phyloP scores from a whole-genome alignment of 2,888 invertebrate species.

The Crepidodera aurea region DNA sequence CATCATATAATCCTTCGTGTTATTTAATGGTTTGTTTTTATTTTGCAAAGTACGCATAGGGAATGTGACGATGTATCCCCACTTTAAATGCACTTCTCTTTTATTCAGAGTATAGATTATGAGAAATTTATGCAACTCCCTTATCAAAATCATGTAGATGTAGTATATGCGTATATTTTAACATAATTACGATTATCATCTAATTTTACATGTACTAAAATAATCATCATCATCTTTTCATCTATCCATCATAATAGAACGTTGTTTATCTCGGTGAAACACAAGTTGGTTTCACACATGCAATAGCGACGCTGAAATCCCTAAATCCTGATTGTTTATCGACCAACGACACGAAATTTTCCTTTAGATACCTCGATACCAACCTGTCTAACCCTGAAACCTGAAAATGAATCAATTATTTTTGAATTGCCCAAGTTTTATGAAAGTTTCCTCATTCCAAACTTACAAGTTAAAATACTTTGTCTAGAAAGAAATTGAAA shows the following conservation, averaged over 20 bases:
- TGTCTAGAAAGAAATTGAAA: neutral
- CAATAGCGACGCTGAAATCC: constrained; percentile 41
- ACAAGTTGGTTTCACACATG: constrained; percentile 48
- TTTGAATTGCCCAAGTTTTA: constrained; percentile 32
- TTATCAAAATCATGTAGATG: too few relatives aligned
- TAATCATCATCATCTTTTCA: constrained; percentile 17
- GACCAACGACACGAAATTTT: constrained; percentile 35
- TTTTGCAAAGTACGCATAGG: too few relatives aligned
- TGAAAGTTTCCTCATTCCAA: constrained; percentile 17
- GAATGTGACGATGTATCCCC: too few relatives aligned
- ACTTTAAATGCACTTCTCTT: too few relatives aligned
- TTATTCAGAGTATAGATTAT: too few relatives aligned
- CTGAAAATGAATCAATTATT: constrained; percentile 30
- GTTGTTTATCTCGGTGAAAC: constrained; percentile 35
- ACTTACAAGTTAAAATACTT: neutral
- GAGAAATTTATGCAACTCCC: too few relatives aligned
- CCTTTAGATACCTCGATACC: constrained; percentile 15
- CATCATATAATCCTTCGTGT: too few relatives aligned
- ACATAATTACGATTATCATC: constrained; percentile 3
- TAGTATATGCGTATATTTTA: too few relatives aligned
- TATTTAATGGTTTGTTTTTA: too few relatives aligned
- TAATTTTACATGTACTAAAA: constrained; percentile 25
- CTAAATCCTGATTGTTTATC: constrained; percentile 48
- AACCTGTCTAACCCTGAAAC: constrained; percentile 13
- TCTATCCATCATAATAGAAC: constrained; percentile 28